Evolutionary conservation across 53 echinoderm and acorn worm species (phyloP).

Genomic region (Pentamera pediparva): DNA sequence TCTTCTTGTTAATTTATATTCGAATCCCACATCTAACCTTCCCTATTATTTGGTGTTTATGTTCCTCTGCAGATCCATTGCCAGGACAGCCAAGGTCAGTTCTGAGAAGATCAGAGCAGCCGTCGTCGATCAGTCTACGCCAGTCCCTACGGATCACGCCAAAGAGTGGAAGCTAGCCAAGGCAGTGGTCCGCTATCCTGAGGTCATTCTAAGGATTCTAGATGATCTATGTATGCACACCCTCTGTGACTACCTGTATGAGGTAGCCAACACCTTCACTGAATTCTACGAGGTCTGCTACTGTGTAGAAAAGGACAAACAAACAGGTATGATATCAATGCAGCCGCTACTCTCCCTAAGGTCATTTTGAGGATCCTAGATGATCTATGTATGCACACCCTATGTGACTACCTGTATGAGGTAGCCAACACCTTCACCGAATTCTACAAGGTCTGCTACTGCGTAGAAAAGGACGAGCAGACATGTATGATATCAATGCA

Average conservation of each 20-base stretch:
- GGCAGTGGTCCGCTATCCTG: constrained; percentile 70
- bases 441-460: constrained; percentile 95
- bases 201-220: constrained; percentile 58
- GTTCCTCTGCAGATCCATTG: constrained; percentile 59
- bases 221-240: constrained; percentile 78
- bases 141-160: constrained; percentile 54
- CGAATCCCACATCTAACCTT: too few species aligned
- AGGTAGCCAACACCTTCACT: constrained; percentile 89
- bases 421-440: constrained; percentile 92
- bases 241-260: constrained; percentile 94
- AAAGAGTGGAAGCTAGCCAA: constrained; percentile 99
- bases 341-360: constrained; percentile 77
- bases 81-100: constrained; percentile 68
- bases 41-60: too few species aligned
- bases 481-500: constrained; percentile 72
- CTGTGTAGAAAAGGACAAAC: constrained; percentile 77
- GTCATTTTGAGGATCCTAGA: constrained; percentile 64
- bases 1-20: too few species aligned
- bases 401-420: constrained; percentile 95
- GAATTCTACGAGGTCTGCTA: constrained; percentile 98
- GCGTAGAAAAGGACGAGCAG: constrained; percentile 74
- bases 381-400: constrained; percentile 72
- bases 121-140: constrained; percentile 44
- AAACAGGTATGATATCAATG: constrained; percentile 71
- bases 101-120: constrained; percentile 47